A percentile compares a stretch with the other conserved stretches of the same genome.
phyloP scores from a whole-genome alignment of 2,113 vertebrate species.

The Leptosomus discolor region DNA sequence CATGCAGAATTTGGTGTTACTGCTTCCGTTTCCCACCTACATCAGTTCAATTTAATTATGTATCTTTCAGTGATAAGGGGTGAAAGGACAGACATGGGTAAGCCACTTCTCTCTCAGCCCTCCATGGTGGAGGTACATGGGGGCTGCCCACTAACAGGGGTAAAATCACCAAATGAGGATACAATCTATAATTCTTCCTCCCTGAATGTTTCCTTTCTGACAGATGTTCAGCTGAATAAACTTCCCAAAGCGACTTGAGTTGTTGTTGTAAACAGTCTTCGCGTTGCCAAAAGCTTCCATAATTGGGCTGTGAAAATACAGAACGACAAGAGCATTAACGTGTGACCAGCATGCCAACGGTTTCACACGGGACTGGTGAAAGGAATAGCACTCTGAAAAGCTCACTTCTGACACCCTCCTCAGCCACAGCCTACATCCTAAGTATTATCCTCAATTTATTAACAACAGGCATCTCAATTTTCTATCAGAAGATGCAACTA shows the following conservation, averaged over 20 bases:
- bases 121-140: background rate
- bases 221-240: slow-evolving; percentile 94
- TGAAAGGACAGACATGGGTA: background rate
- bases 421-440: background rate
- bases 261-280: slow-evolving; percentile 97
- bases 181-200: slow-evolving; percentile 96
- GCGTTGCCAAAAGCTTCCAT: slow-evolving; percentile 99
- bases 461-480: background rate
- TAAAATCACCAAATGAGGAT: slow-evolving; percentile 77
- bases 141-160: background rate
- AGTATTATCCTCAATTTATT: background rate
- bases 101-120: background rate
- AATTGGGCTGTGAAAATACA: slow-evolving; percentile 83
- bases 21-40: background rate
- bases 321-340: background rate
- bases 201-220: slow-evolving; percentile 96
- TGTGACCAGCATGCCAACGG: background rate
- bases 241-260: slow-evolving; percentile 98
- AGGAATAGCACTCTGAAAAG: background rate
- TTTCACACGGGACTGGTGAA: background rate
- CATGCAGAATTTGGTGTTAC: background rate
- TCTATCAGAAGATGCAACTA: background rate
- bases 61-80: background rate
- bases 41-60: background rate
- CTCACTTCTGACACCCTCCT: background rate